These are phyloP conservation scores for Stratiomys singularior DNA, from an alignment of 2,888 invertebrate species.

Conservation along the genomic window DNA sequence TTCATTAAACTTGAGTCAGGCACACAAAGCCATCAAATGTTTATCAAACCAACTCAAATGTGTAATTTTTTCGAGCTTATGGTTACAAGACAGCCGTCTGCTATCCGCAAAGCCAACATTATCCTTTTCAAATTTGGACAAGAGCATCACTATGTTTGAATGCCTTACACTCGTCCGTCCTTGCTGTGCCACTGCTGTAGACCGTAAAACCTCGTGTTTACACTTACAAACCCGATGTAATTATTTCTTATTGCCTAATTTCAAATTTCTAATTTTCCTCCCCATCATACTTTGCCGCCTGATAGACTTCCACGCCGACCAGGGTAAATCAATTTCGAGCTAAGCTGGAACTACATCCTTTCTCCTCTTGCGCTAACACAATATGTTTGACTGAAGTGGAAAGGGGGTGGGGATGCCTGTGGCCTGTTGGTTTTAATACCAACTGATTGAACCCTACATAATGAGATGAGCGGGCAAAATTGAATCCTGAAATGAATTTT, in stretches of 20 bases:
- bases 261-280: constrained; percentile 39
- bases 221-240: constrained; percentile 28
- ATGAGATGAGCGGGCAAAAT: constrained; percentile 2
- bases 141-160: not conserved
- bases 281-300: constrained; percentile 3
- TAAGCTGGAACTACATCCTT: constrained; percentile 26
- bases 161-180: not conserved
- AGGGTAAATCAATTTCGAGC: constrained; percentile 39
- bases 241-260: constrained; percentile 39
- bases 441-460: not conserved
- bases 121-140: constrained; percentile 24
- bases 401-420: not conserved
- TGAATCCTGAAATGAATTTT: constrained; percentile 20
- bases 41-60: constrained; percentile 17
- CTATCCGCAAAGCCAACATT: not conserved
- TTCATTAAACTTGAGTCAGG: constrained; percentile 16
- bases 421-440: not conserved
- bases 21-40: constrained; percentile 29
- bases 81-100: not conserved
- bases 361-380: not conserved
- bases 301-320: not conserved
- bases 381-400: not conserved
- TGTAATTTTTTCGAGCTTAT: constrained; percentile 5
- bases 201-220: constrained; percentile 25
- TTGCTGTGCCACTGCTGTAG: not conserved